Base-by-base conservation (phyloP, 2,888 invertebrate species). In the Papilio protenor region DNA sequence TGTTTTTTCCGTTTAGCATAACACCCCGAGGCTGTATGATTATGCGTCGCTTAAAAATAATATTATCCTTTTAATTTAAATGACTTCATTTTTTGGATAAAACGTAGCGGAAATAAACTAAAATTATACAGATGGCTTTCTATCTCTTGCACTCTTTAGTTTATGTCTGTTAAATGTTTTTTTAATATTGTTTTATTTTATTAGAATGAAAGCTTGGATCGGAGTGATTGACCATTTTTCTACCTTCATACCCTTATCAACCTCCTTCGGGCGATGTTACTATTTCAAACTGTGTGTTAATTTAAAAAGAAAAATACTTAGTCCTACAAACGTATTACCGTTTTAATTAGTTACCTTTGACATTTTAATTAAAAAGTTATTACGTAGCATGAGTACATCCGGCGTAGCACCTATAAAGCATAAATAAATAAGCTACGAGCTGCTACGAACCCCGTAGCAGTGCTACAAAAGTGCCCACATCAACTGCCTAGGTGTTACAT, bases 1-100 rank as follows among this genome's bases (percentile, higher is more conserved):
- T 86, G 83, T 88, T 89, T 89, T 8, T 87, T 85, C 79, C 81
- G 82, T 83, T 87, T 91, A 90, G 89, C 91, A 90, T 90, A 86
- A 86, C 83, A 82, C 85, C 86, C 84, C 77, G 83, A 81, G 86
- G 88, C 83, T 80, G 85, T 80, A 83, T 85, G 80, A 85, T 87
- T 87, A 86, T 87, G 84, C 80, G 83, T 83, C 83, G 83, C 81
- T 87, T 86, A 85, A 85, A 86, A 85, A 86, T 87, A 88, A 87
- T 87, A 86, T 86, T 23, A 14, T 79, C 80, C 77, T 84, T 85
- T 83, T 83, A 83, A 82, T 82, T 84, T 83, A 82, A 82, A 81
- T 83, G 81, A 78, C 47, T 70, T 75, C 61, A 76, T 70, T 72
- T 79, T 76, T 77, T 77, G 16, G 8, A 18, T 64, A 64, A 1